Evolutionary conservation across 2,113 vertebrate species (phyloP).

Genomic region (Myxocyprinus asiaticus): DNA sequence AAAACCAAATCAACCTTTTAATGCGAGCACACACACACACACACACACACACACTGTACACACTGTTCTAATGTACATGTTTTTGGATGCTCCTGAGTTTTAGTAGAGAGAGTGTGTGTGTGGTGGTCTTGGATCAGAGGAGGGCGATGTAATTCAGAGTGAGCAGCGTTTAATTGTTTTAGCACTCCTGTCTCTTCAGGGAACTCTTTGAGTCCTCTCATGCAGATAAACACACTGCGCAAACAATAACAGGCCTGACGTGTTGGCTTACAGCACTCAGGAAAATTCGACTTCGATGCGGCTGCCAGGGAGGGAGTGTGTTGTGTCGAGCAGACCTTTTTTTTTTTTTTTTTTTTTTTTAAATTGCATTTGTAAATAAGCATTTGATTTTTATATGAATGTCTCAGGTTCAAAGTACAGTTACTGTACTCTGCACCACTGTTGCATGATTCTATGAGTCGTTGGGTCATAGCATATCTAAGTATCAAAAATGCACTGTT

Average conservation of each 20-base stretch:
- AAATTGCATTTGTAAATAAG: constrained; percentile 19
- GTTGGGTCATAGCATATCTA: constrained; percentile 27
- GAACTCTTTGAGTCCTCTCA: constrained; percentile 64
- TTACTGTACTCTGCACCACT: not conserved
- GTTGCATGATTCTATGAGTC: constrained; percentile 15
- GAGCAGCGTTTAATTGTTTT: constrained; percentile 69
- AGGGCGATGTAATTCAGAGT: constrained; percentile 58
- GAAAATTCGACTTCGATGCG: constrained; percentile 50
- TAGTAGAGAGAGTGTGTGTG: constrained; percentile 66
- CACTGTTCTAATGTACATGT: constrained; percentile 67
- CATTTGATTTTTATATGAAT: constrained; percentile 15
- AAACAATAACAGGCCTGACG: constrained; percentile 65
- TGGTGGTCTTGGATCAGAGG: constrained; percentile 69
- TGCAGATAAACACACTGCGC: constrained; percentile 67
- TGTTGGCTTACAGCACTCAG: constrained; percentile 50
- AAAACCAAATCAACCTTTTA: constrained; percentile 86
- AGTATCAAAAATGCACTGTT: constrained; percentile 22
- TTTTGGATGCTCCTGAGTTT: constrained; percentile 69
- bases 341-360: constrained; percentile 6
- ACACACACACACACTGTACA: constrained; percentile 21
- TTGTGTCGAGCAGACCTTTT: not conserved
- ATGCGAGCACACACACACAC: constrained; percentile 66
- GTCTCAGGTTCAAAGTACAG: not conserved
- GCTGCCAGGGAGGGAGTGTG: not conserved
- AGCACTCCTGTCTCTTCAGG: constrained; percentile 63